Evolutionary conservation across 2,113 vertebrate genomes (phyloP).

Genomic region (Odobenus rosmarus): DNA sequence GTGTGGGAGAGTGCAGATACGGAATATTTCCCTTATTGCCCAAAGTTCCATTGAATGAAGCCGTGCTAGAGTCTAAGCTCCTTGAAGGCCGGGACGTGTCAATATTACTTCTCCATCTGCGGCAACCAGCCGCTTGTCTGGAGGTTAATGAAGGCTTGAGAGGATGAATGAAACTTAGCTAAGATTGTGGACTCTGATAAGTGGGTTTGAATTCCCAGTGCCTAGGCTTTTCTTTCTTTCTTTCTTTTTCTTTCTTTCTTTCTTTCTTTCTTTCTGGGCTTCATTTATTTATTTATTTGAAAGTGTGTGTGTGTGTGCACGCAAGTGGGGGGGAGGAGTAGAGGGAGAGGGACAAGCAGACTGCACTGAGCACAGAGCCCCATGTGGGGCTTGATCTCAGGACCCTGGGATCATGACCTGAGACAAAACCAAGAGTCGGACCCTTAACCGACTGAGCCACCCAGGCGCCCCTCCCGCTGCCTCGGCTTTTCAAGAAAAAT

Average conservation of each 20-base stretch:
- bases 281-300: background rate
- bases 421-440: background rate
- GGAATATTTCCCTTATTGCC: background rate
- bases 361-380: background rate
- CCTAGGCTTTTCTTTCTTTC: background rate
- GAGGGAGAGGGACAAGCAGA: background rate
- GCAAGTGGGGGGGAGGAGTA: background rate
- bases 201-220: background rate
- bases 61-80: background rate
- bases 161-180: background rate
- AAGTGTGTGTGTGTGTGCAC: background rate
- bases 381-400: background rate
- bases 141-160: background rate
- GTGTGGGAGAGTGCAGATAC: background rate
- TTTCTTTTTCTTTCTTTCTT: too few species aligned
- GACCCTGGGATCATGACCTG: background rate
- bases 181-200: background rate
- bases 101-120: background rate
- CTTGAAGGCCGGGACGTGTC: background rate
- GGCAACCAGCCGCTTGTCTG: background rate
- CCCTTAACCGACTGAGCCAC: background rate
- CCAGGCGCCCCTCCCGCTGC: background rate
- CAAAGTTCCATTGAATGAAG: background rate
- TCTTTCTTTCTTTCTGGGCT: too few species aligned
- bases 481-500: slow-evolving; percentile 12